Evolutionary conservation across 1,140 invertebrate species (phyloP).

Genomic region (Mercenaria mercenaria): DNA sequence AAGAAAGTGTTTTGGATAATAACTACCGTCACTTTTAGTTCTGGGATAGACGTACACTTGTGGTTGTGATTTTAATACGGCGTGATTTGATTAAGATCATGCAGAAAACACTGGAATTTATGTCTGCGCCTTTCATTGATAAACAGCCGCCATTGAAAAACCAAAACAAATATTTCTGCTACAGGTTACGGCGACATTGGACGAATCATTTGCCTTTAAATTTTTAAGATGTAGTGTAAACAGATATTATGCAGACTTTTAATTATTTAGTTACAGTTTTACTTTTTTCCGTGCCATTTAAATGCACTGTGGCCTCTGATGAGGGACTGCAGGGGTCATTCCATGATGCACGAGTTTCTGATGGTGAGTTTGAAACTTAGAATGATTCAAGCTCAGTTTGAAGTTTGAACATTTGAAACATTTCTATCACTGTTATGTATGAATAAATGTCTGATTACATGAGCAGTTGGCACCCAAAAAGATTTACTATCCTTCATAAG

Average conservation of each 20-base stretch:
- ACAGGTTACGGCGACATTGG: background rate
- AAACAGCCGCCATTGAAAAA: constrained; percentile 21
- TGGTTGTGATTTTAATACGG: background rate
- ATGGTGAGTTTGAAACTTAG: background rate
- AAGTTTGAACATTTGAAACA: no score
- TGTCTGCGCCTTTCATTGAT: constrained; percentile 33
- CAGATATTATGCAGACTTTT: constrained; percentile 2
- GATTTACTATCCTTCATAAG: no score
- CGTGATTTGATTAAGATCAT: no score
- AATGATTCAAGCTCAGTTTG: no score
- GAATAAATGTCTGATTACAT: no score
- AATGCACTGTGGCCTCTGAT: background rate
- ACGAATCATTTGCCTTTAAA: background rate
- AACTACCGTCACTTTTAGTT: background rate
- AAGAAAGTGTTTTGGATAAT: background rate
- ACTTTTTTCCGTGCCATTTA: background rate
- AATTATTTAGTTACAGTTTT: background rate
- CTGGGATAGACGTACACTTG: background rate
- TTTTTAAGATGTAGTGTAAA: background rate
- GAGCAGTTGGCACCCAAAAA: no score
- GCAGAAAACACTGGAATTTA: background rate
- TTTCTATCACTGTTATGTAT: no score
- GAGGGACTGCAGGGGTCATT: background rate
- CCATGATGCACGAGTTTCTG: background rate
- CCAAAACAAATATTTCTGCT: background rate